These are phyloP conservation scores for Acridotheres tristis DNA, from an alignment of 2,797 vertebrate genomes.

Conservation along the genomic window DNA sequence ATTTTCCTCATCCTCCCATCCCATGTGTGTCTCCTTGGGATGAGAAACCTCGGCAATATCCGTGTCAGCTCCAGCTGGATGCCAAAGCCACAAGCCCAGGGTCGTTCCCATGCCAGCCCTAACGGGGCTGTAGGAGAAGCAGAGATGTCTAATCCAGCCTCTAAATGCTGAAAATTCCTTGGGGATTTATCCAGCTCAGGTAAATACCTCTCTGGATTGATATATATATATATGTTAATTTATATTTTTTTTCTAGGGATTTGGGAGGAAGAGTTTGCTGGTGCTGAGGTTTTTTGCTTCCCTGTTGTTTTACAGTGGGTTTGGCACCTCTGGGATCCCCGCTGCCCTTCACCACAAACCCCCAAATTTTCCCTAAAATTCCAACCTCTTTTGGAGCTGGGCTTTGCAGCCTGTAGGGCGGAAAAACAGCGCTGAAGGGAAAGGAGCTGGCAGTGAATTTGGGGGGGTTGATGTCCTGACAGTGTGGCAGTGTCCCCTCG, in stretches of 20 bases:
- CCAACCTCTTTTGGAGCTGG: background rate
- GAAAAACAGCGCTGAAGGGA: accelerated
- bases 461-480: background rate
- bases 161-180: background rate
- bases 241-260: accelerated
- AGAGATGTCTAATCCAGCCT: background rate
- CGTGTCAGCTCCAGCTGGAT: background rate
- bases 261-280: background rate
- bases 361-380: background rate
- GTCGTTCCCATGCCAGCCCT: background rate
- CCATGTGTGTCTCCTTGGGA: accelerated
- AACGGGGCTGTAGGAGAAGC: background rate
- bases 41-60: background rate
- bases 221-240: background rate
- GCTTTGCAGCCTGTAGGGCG: background rate
- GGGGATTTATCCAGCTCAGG: background rate
- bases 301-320: background rate
- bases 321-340: background rate
- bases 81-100: background rate
- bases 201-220: background rate
- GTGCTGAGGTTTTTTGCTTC: background rate
- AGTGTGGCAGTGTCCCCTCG: background rate
- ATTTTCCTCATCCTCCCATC: background rate
- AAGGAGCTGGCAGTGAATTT: background rate
- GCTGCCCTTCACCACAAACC: accelerated